Base-by-base conservation (phyloP, 1,140 invertebrate genomes). In the Drosophila lini region DNA sequence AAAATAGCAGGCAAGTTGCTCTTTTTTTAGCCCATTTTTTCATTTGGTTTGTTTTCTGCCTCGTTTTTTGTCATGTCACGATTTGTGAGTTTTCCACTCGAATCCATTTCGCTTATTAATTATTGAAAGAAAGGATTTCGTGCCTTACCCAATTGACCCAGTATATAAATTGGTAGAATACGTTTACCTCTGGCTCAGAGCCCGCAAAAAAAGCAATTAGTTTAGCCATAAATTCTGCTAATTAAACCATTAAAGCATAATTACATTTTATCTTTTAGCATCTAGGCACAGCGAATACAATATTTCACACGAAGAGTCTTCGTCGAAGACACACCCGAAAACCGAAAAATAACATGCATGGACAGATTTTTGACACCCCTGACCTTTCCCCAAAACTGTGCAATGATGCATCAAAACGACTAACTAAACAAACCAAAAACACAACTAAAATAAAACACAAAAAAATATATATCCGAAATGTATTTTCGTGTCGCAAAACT, bases 51-150 rank as follows among this genome's bases (percentile, higher is more conserved):
- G 50, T 74, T 84, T 55, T 38, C 19, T 10, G 34, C 4, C 36
- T 22, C 52, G 8, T 25, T 55, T 55, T 70, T 55, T 74, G 68
- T 78, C 68, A 50, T 65, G 78, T 85, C 81, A 85, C 81, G 81
- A 81, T 67, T 86, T 81, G 61, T 71, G 61, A 86, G 61, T 86
- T 85, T 85, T 85, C 70, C 62, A 76, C 79, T 76, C 53, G 75
- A 88, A 65, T 61, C 62, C 50, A 62, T 73, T 86, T 73, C 65
- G 58, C 53, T 85, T 71, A 79, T 86, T 81, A 85, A 85, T 86
- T 79, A 86, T 81, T 71, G 15, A 50, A 31, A 11, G 19, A 59
- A 59, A 71, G 25, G 65, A 69, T 67, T 45, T 41, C 22, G 58
- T 34, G 32, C 22, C 19, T 31, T 9, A 34, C 32, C 58, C 28